These are phyloP conservation scores for Thunnus maccoyii DNA, from an alignment of 2,113 vertebrate genomes.

Conservation along the genomic window DNA sequence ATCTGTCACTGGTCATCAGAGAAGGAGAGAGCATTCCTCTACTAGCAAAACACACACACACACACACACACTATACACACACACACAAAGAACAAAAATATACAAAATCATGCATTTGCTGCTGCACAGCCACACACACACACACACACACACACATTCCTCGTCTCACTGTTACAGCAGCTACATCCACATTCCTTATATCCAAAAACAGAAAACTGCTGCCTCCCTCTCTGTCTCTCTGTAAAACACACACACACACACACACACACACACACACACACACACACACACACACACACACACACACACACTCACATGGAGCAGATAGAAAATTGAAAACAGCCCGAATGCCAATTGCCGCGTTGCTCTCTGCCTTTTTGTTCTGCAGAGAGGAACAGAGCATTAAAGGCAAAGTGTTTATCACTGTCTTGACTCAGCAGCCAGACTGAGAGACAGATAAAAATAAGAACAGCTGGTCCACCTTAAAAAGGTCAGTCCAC, in stretches of 20 bases:
- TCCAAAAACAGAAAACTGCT: slow-evolving; percentile 31
- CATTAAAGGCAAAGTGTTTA: not conserved
- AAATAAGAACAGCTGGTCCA: no score
- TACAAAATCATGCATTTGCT: slow-evolving; percentile 10
- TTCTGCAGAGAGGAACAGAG: not conserved
- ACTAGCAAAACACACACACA: slow-evolving; percentile 29
- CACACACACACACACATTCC: not conserved
- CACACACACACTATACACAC: slow-evolving; percentile 16
- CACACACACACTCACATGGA: slow-evolving; percentile 3
- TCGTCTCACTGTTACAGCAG: no score
- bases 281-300: no score
- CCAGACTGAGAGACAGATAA: no score
- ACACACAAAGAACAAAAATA: slow-evolving; percentile 10
- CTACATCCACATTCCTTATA: not conserved
- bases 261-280: no score
- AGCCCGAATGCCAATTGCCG: slow-evolving; percentile 32
- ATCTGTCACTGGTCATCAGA: slow-evolving; percentile 73
- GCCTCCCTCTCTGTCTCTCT: not conserved
- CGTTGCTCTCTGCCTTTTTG: not conserved
- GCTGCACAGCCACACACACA: slow-evolving; percentile 9
- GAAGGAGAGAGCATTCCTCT: slow-evolving; percentile 52
- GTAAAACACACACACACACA: no score
- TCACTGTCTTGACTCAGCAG: not conserved
- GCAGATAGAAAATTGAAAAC: slow-evolving; percentile 55
- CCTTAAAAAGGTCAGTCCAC: no score